These are phyloP conservation scores for Labeo rohita DNA, from an alignment of 2,113 vertebrate species.

Conservation along the genomic window DNA sequence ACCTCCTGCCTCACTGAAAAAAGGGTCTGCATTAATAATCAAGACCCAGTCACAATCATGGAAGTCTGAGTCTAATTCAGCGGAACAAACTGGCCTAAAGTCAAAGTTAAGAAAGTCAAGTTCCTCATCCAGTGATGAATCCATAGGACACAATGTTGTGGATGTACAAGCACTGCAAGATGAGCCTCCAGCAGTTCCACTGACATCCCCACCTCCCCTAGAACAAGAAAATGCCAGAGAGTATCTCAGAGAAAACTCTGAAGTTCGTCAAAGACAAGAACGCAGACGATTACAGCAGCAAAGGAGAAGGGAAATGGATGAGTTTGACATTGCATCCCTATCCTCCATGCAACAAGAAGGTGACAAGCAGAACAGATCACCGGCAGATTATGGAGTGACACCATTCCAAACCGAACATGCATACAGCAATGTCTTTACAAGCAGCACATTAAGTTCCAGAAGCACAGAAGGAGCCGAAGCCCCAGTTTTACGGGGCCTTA, in stretches of 20 bases:
- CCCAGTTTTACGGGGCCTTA: slow-evolving; percentile 1
- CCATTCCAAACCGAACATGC: slow-evolving; percentile 1
- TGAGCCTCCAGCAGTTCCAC: background rate
- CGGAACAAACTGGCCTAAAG: background rate
- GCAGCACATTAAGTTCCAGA: background rate
- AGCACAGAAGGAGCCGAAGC: background rate
- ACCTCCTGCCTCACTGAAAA: background rate
- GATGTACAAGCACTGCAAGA: slow-evolving; percentile 10
- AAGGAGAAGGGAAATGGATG: slow-evolving; percentile 67
- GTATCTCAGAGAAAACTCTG: slow-evolving; percentile 50
- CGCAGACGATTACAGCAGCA: slow-evolving; percentile 56
- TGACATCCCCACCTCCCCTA: slow-evolving; percentile 3
- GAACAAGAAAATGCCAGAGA: slow-evolving; percentile 35
- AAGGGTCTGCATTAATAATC: background rate
- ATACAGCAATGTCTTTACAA: slow-evolving; percentile 2
- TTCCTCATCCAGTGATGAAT: background rate
- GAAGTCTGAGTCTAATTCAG: background rate
- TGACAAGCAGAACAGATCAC: background rate
- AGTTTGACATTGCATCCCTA: slow-evolving; percentile 55
- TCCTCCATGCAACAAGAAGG: background rate
- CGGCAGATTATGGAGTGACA: slow-evolving; percentile 3
- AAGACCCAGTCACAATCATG: slow-evolving; percentile 5
- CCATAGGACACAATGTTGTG: background rate
- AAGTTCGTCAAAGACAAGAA: slow-evolving; percentile 52
- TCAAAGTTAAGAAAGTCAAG: background rate